A percentile compares a stretch with the other conserved stretches of the same genome.
Conservation (phyloP, 1,140 invertebrate species). For the Ostrea denselamellosa region DNA sequence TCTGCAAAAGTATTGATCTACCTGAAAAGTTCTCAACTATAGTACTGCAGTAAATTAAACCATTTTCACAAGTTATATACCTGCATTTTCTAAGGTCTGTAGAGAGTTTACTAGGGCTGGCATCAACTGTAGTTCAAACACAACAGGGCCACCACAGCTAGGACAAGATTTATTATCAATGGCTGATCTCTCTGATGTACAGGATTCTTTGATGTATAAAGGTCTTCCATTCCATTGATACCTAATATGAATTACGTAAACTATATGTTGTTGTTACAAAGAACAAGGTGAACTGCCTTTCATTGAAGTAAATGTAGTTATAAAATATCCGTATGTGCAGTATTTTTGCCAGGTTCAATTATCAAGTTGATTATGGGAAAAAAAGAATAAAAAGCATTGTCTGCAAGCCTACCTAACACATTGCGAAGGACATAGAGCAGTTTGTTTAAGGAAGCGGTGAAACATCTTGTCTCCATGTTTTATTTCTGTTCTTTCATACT, state of each 20-base stretch:
- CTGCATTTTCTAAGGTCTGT: constrained; percentile 76
- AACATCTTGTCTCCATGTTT: constrained; percentile 90
- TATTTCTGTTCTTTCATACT: constrained; percentile 88
- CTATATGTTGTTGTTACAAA: background rate
- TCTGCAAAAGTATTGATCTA: no score
- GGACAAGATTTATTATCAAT: background rate
- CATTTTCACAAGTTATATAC: constrained; percentile 16
- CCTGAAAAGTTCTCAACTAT: no score
- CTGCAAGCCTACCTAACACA: constrained; percentile 84
- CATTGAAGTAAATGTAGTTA: no score
- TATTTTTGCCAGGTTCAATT: no score
- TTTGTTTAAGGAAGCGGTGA: constrained; percentile 87
- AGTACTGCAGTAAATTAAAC: no score
- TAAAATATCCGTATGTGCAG: no score
- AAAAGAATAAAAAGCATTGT: background rate
- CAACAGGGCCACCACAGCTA: constrained; percentile 84
- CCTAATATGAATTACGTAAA: constrained; percentile 50
- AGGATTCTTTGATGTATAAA: constrained; percentile 52
- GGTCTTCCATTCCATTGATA: constrained; percentile 65
- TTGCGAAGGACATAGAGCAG: constrained; percentile 89
- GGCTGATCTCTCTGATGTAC: background rate
- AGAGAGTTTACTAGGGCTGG: constrained; percentile 88
- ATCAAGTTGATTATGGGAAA: background rate
- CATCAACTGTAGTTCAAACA: constrained; percentile 90
- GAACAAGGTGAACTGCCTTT: no score